Evolutionary conservation across 2,888 invertebrate species (phyloP), one percentile per base, ranked within the genome.

Genomic region (Boloria selene): DNA sequence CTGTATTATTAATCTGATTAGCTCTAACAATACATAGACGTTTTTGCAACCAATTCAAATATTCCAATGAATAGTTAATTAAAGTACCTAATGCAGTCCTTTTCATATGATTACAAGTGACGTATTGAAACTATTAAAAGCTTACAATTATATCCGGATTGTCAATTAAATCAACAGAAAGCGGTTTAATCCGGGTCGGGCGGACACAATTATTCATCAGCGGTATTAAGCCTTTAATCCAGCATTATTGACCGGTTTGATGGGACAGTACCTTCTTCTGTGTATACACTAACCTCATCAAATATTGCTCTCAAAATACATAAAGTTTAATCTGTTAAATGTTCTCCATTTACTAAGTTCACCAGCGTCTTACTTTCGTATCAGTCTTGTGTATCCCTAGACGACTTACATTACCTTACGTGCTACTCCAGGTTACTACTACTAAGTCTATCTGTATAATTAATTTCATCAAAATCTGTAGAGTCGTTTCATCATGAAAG

Each of bases 131-230:
- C 78, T 83, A 86, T 86, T 85, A 87, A 87, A 86, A 83, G 85
- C 80, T 80, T 81, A 83, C 87, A 87, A 88, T 88, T 84, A 87
- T 85, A 82, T 80, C 80, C 80, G 87, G 81, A 85, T 86, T 86
- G 87, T 88, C 89, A 89, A 90, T 90, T 88, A 88, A 88, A 89
- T 90, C 87, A 87, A 81, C 81, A 86, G 87, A 87, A 86, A 88
- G 85, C 88, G 81, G 81, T 83, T 86, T 85, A 89, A 88, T 85
- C 87, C 88, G 81, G 85, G 83, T 83, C 84, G 86, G 84, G 81
- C 83, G 88, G 88, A 86, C 87, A 59, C 59, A 59, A 59, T 59
- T 59, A 90, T 90, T 90, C 90, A 90, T 89, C 88, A 88, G 85
- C 78, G 78, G 81, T 79, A 87, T 85, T 88, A 88, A 88, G 85